Evolutionary conservation across 2,113 vertebrate genomes (phyloP).

Genomic region (Pachypanchax playfairii): DNA sequence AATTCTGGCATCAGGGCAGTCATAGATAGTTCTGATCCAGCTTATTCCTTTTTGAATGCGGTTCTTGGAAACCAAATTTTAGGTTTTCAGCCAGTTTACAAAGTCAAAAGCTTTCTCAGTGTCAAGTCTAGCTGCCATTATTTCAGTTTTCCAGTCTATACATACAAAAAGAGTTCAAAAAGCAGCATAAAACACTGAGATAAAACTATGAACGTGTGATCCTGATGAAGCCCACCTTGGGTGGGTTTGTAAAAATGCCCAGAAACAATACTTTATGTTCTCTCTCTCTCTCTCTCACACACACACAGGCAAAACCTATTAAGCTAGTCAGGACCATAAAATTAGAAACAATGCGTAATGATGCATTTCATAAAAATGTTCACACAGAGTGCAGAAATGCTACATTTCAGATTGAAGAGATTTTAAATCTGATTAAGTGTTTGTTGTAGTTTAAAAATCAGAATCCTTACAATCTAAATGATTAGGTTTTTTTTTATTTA

Average conservation of each 20-base stretch:
- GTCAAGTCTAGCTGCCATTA: too few relatives aligned
- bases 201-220: conserved; percentile 14
- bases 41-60: too few relatives aligned
- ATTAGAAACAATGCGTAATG: conserved; percentile 16
- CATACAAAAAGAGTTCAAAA: conserved; percentile 19
- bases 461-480: too few relatives aligned
- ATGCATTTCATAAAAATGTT: background rate
- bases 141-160: background rate
- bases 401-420: background rate
- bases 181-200: conserved; percentile 12
- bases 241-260: conserved; percentile 35
- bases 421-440: too few relatives aligned
- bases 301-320: conserved; percentile 28
- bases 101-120: background rate
- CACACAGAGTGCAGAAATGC: background rate
- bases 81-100: background rate
- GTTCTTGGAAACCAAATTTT: background rate
- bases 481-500: too few relatives aligned
- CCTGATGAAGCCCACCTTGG: conserved; percentile 9
- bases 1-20: too few relatives aligned
- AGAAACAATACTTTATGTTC: conserved; percentile 14
- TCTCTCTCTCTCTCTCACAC: background rate
- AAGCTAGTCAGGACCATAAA: conserved; percentile 19
- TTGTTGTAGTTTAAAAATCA: too few relatives aligned
- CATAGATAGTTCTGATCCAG: too few relatives aligned